Evolutionary conservation across 92 coral and sea anemone species (phyloP), one percentile per base, ranked within the genome.

Genomic region (Parazoanthus atlanticus): DNA sequence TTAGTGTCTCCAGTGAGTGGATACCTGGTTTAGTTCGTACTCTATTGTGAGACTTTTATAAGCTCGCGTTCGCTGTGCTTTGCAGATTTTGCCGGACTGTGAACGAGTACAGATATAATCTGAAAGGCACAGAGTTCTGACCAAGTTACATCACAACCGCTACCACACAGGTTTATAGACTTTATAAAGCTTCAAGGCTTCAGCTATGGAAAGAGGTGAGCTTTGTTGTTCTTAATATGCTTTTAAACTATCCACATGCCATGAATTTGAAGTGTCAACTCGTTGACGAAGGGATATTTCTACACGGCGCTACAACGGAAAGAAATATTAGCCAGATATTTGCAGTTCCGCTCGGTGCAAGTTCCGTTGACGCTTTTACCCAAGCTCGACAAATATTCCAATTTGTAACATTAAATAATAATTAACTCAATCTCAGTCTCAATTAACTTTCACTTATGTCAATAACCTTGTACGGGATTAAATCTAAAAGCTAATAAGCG

Each of bases 281-380:
- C 30, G 84, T 56, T 56, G 28, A 80, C 40, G 71, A 80, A 80
- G 30, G 33, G 47, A 13, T 66, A 38, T 64, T 23, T 64, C 58
- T 38, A 34, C 78, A 32, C 21, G 33, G 13, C 21, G 84, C 84
- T 30, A 30, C 46, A 80, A 19, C 84, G 72, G 84, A 80, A 80
- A 56, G 70, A 80, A 16, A 31, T 15, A 32, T 31, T 19, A 72
- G 40, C 65, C 25, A 61, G 40, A 80, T 54, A 79, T 26, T 52
- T 30, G 21, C 28, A 61, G 69, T 19, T 61, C 69, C 69, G 58
- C 17, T 52, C 58, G 49, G 65, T 25, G 4, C 65, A 15, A 25
- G 69, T 61, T 61, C 69, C 69, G 26, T 61, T 61, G 0, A 56
- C 65, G 23, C 65, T 3, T 56, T 56, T 56, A 56, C 3, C 13